These are phyloP conservation scores for Acestrorhynchus altus DNA, from an alignment of 2,797 vertebrate species.

Conservation along the genomic window DNA sequence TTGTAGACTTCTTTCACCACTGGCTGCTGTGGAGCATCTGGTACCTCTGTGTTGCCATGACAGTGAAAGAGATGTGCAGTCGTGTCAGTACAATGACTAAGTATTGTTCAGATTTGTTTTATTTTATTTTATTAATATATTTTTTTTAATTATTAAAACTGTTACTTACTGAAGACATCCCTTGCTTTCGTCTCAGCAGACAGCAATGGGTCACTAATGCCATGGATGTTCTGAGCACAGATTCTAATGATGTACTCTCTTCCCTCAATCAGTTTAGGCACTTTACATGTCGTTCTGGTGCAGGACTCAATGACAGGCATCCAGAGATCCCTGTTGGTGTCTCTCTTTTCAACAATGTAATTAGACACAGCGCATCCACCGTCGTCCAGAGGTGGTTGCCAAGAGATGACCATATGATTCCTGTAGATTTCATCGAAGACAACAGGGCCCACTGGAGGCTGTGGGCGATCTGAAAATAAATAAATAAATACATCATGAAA, in stretches of 20 bases:
- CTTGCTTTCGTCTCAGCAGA: constrained; percentile 92
- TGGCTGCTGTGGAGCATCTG: constrained; percentile 93
- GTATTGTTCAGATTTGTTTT: neutral
- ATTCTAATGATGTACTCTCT: constrained; percentile 95
- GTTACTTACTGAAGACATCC: constrained; percentile 92
- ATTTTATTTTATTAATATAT: no score
- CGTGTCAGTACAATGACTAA: constrained; percentile 32
- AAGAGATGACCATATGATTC: constrained; percentile 93
- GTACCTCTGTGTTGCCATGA: constrained; percentile 83
- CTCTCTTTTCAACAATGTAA: constrained; percentile 97
- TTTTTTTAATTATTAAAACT: neutral
- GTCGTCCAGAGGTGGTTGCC: constrained; percentile 95
- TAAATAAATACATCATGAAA: neutral
- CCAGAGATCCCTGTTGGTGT: constrained; percentile 94
- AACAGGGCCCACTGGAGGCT: constrained; percentile 93
- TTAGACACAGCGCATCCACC: constrained; percentile 94
- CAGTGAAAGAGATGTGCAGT: neutral
- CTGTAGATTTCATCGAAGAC: constrained; percentile 93
- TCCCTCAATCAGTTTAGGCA: constrained; percentile 94
- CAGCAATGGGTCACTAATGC: constrained; percentile 92
- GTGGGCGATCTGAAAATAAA: constrained; percentile 88
- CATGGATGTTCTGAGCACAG: constrained; percentile 95
- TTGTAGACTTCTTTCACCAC: constrained; percentile 90
- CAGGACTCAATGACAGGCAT: constrained; percentile 94
- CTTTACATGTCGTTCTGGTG: constrained; percentile 91